These are phyloP conservation scores for Saturnia japonica DNA, from an alignment of 2,888 invertebrate species.

Conservation along the genomic window DNA sequence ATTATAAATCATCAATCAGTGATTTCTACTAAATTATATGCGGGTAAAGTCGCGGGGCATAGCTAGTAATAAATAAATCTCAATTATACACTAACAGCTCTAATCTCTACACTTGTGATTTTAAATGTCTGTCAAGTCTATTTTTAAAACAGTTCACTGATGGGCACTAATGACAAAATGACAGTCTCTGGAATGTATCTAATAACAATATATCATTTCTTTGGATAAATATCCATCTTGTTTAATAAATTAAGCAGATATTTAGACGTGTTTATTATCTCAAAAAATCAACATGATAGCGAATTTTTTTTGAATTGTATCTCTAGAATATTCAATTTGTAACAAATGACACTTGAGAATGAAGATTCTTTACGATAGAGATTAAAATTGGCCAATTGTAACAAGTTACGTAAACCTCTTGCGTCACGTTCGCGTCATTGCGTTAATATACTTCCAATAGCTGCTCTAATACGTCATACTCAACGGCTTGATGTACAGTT, in stretches of 20 bases:
- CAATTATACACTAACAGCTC: too few relatives aligned
- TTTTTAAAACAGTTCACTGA: too few relatives aligned
- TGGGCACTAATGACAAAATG: too few relatives aligned
- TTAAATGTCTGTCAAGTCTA: too few relatives aligned
- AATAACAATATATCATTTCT: neutral
- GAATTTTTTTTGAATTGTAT: neutral
- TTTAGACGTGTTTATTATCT: neutral
- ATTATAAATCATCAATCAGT: too few relatives aligned
- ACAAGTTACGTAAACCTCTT: constrained; percentile 20
- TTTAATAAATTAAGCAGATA: neutral
- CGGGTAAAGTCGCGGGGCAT: too few relatives aligned
- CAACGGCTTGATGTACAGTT: constrained; percentile 16
- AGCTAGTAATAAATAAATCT: too few relatives aligned
- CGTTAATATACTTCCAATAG: constrained; percentile 20
- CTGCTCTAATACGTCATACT: constrained; percentile 21
- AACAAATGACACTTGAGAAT: constrained; percentile 20
- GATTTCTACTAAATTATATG: too few relatives aligned
- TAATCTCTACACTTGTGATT: too few relatives aligned
- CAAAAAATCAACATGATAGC: neutral
- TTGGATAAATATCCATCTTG: neutral
- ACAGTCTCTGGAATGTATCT: too few relatives aligned
- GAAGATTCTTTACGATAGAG: constrained; percentile 21
- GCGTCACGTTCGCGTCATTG: constrained; percentile 21
- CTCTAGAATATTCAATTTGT: constrained; percentile 15
- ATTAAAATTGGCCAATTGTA: constrained; percentile 18